Base-by-base conservation (phyloP, 2,797 vertebrate species). In the Poecilia wingei region DNA sequence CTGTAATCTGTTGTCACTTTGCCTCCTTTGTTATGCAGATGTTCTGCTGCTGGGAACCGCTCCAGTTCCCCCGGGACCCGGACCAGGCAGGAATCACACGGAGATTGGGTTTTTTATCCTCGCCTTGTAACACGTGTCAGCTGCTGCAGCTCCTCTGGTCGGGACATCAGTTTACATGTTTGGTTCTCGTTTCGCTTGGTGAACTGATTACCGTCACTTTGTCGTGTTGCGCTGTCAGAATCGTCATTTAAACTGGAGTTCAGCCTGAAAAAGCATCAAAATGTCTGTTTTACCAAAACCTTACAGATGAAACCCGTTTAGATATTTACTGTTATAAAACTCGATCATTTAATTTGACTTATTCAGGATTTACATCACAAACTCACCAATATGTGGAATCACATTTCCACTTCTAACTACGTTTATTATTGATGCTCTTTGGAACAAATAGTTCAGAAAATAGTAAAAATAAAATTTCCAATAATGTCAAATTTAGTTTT, bases 1-100 rank as follows among this genome's bases (percentile, higher is more conserved):
- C 53, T 33, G 70, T 71, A 71, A 61, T 88, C 71, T 41, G 25
- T 53, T 69, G 49, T 68, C 53, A 28, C 57, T 51, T 66, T 73
- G 25, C 47, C 55, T 41, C 51, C 36, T 76, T 51, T 46, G 69
- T 10, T 14, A 28, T 53, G 47, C 68, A 36, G 25, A 39, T 77
- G 74, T 39, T 72, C 33, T 43, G 13, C 57, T 47, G 45, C 51
- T 74, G 14, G 18, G n/a, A 70, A 31, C 51, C 5, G 28, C 31
- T 82, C n/a, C 5, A 47, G 55, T 68, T 22, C 46, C 7, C 31
- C 5, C 43, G 49, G 45, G 45, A 25, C n/a, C 39, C 39, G 20
- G 64, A 64, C n/a, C 46, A 43, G 46, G 33, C 39, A 13, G 72
- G 31, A 39, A 80, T 49, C 33, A 10, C 47, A 8, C 70, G 31